Conservation (phyloP, 2,888 invertebrate genomes). For the Aproaerema taeniolella region DNA sequence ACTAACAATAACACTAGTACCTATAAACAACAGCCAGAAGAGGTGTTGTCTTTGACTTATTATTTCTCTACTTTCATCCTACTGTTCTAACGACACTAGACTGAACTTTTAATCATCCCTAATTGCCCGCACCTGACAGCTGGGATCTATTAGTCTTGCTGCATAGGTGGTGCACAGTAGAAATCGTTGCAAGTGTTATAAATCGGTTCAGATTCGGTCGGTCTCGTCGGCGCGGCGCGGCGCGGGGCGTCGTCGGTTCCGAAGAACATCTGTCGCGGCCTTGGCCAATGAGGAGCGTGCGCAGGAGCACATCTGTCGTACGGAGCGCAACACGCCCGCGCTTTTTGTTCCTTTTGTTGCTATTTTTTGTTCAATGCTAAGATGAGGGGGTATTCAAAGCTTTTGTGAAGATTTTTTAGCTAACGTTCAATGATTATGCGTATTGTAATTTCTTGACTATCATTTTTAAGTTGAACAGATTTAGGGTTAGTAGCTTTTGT, state of each 20-base stretch:
- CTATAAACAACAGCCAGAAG: too few relatives aligned
- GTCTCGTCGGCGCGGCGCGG: slow-evolving; percentile 20
- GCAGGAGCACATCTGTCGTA: slow-evolving; percentile 59
- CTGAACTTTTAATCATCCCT: slow-evolving; percentile 4
- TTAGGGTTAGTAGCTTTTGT: neutral
- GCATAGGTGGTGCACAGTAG: slow-evolving; percentile 10
- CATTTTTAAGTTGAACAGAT: too few relatives aligned
- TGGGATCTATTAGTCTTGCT: slow-evolving; percentile 5
- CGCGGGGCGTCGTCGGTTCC: slow-evolving; percentile 9
- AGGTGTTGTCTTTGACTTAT: too few relatives aligned
- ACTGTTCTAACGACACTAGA: too few relatives aligned
- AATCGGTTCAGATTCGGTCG: slow-evolving; percentile 36
- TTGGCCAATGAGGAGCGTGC: slow-evolving; percentile 56
- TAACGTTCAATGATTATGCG: too few relatives aligned
- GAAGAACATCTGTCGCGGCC: slow-evolving; percentile 52
- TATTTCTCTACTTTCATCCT: too few relatives aligned
- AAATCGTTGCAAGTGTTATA: slow-evolving; percentile 33
- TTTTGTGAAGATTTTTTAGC: slow-evolving; percentile 21
- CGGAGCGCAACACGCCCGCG: slow-evolving; percentile 34
- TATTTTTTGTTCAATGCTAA: slow-evolving; percentile 42
- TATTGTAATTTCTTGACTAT: too few relatives aligned
- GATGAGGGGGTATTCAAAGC: slow-evolving; percentile 20
- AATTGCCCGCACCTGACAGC: slow-evolving; percentile 8
- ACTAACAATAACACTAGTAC: too few relatives aligned
- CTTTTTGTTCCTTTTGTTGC: slow-evolving; percentile 51